A percentile compares a stretch with the other conserved stretches of the same genome.
These are phyloP conservation scores for Labrus mixtus DNA, from an alignment of 2,113 vertebrate species.

Conservation along the genomic window DNA sequence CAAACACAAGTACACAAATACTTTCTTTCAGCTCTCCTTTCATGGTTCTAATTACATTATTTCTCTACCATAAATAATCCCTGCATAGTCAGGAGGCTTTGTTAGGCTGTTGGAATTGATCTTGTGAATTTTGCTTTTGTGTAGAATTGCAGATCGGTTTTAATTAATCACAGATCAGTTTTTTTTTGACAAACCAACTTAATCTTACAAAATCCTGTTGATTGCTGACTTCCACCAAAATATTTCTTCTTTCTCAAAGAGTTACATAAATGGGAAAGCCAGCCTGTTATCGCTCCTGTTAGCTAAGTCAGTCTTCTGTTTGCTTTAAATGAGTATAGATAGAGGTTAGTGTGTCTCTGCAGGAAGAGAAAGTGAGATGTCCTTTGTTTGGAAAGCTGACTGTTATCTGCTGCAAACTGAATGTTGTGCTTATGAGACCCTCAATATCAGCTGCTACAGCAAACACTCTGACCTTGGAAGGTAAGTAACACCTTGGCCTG, in stretches of 20 bases:
- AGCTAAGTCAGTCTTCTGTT: background rate
- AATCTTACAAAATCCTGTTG: background rate
- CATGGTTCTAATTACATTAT: background rate
- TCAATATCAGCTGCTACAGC: constrained; percentile 46
- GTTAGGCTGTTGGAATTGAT: background rate
- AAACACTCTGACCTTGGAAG: constrained; percentile 46
- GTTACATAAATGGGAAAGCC: background rate
- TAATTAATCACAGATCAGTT: too few species aligned
- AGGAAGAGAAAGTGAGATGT: constrained; percentile 11
- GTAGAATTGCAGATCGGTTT: background rate
- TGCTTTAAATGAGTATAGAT: background rate
- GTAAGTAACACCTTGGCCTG: constrained; percentile 41
- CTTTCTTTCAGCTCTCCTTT: background rate
- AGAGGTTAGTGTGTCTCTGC: background rate
- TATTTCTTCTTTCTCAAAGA: background rate
- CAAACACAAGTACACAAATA: background rate
- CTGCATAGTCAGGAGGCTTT: background rate
- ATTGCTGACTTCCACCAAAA: background rate
- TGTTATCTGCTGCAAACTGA: constrained; percentile 35
- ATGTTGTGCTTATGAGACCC: constrained; percentile 30
- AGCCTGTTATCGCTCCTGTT: background rate
- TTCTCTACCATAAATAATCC: background rate
- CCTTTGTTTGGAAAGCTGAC: constrained; percentile 2
- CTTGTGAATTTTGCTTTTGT: background rate
- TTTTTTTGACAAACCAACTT: background rate